Conservation (phyloP, 2,888 invertebrate species). For the Leptopilina syphax region DNA sequence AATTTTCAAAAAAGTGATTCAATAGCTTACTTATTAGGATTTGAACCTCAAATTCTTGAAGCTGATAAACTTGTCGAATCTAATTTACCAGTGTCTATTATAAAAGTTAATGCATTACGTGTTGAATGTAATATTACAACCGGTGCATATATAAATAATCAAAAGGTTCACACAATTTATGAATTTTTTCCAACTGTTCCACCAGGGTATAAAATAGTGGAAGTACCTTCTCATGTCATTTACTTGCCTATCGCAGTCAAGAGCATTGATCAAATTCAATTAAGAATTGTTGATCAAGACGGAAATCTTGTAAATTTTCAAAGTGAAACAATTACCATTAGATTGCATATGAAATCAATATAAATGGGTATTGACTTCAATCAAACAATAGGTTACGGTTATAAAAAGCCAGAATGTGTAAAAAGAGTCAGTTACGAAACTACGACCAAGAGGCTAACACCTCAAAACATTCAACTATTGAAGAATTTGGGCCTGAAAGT, state of each 20-base stretch:
- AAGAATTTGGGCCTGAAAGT: constrained; percentile 51
- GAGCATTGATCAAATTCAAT: too few relatives aligned
- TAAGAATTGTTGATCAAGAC: too few relatives aligned
- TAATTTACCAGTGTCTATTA: not conserved
- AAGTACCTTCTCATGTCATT: constrained; percentile 51
- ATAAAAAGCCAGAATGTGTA: constrained; percentile 25
- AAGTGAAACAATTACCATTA: constrained; percentile 39
- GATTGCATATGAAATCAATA: constrained; percentile 51
- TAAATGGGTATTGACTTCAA: constrained; percentile 45
- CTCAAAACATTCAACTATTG: constrained; percentile 48
- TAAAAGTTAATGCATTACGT: not conserved
- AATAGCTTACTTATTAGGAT: not conserved
- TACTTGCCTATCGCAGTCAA: too few relatives aligned
- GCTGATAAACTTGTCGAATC: not conserved
- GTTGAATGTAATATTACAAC: too few relatives aligned
- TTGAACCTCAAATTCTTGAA: constrained; percentile 1
- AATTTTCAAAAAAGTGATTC: constrained; percentile 6
- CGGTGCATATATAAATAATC: too few relatives aligned
- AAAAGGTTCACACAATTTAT: too few relatives aligned
- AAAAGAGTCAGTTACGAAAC: constrained; percentile 29
- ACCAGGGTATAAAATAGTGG: too few relatives aligned
- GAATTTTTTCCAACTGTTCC: too few relatives aligned
- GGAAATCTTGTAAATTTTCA: too few relatives aligned
- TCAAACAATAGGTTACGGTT: constrained; percentile 43
- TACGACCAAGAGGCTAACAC: constrained; percentile 44